These are phyloP conservation scores for Pycnonotus jocosus DNA, from an alignment of 2,113 vertebrate genomes.

Conservation along the genomic window DNA sequence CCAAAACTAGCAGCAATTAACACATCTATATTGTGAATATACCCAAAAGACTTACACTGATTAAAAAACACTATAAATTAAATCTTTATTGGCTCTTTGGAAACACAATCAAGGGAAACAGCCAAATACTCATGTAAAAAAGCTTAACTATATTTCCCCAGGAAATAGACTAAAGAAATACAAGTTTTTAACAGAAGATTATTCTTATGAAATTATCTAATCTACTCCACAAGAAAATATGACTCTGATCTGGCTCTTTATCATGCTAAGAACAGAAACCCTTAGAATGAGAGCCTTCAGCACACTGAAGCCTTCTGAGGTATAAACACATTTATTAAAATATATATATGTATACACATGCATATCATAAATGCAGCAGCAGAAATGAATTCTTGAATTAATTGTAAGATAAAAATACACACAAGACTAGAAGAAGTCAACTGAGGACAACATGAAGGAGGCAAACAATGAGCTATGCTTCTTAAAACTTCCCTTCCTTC, in stretches of 20 bases:
- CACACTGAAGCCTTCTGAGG: background rate
- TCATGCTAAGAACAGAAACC: background rate
- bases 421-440: background rate
- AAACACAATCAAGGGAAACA: background rate
- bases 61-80: background rate
- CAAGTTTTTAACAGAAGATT: background rate
- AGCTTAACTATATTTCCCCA: background rate
- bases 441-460: background rate
- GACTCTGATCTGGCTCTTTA: background rate
- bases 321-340: background rate
- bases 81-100: background rate
- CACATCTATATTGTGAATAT: background rate
- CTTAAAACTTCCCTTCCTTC: background rate
- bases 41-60: background rate
- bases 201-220: background rate
- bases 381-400: background rate
- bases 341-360: background rate
- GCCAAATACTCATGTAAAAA: background rate
- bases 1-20: background rate
- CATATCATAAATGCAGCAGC: background rate
- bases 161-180: background rate
- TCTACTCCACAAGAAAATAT: background rate
- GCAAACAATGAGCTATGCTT: fast-evolving
- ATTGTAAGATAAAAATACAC: background rate
- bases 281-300: background rate